These are phyloP conservation scores for Drosophila infuscata DNA, from an alignment of 2,888 invertebrate genomes.

Conservation along the genomic window DNA sequence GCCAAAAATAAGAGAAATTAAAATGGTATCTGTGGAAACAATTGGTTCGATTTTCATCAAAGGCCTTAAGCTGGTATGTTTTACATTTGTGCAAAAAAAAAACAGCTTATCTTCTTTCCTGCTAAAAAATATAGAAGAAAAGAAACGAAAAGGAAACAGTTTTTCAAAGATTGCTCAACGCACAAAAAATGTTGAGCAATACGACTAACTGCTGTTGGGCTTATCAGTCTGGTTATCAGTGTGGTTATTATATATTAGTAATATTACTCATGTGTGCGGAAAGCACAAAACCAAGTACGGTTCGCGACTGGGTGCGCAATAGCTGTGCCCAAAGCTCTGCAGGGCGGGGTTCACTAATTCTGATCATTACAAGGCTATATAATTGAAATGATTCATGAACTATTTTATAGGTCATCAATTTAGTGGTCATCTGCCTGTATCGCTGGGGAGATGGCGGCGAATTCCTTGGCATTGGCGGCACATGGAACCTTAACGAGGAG, in stretches of 20 bases:
- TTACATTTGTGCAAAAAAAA: neutral
- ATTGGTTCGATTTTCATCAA: slow-evolving; percentile 93
- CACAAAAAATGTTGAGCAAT: slow-evolving; percentile 51
- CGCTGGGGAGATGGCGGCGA: slow-evolving; percentile 93
- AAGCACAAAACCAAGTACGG: slow-evolving; percentile 27
- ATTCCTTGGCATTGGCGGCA: slow-evolving; percentile 94
- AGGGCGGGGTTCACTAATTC: slow-evolving; percentile 40
- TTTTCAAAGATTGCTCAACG: neutral
- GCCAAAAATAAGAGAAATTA: slow-evolving; percentile 63
- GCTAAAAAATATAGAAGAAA: neutral
- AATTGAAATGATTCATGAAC: slow-evolving; percentile 28
- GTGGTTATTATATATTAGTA: slow-evolving; percentile 40
- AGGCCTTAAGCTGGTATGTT: slow-evolving; percentile 91
- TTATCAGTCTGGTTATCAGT: slow-evolving; percentile 46
- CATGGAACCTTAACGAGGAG: slow-evolving; percentile 95
- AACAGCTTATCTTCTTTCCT: neutral
- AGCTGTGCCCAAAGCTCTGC: slow-evolving; percentile 23
- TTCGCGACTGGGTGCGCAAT: slow-evolving; percentile 17
- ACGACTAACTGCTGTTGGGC: slow-evolving; percentile 13
- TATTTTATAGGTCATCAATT: slow-evolving; percentile 89
- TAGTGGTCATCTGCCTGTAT: slow-evolving; percentile 92
- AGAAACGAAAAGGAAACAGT: neutral
- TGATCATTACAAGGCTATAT: slow-evolving; percentile 19
- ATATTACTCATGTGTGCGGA: slow-evolving; percentile 64
- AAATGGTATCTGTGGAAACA: slow-evolving; percentile 93